Evolutionary conservation across 2,113 vertebrate species (phyloP).

Genomic region (Montifringilla adamsi): DNA sequence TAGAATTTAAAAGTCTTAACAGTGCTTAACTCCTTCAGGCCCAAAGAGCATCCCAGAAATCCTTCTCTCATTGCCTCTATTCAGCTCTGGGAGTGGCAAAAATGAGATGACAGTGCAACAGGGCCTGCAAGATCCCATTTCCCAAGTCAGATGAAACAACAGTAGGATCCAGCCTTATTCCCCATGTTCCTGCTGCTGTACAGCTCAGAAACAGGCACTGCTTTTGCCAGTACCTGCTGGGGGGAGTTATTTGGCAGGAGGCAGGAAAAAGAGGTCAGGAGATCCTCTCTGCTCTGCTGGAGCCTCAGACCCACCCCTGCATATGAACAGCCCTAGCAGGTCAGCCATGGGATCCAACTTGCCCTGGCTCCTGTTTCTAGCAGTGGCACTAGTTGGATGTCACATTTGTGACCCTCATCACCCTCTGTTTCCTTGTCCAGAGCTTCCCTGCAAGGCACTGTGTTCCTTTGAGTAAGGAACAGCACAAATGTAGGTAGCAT

Average conservation of each 20-base stretch:
- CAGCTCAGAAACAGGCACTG: background rate
- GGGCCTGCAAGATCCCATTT: background rate
- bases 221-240: background rate
- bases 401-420: rapidly evolving
- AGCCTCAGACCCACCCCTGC: background rate
- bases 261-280: background rate
- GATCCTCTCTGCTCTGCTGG: background rate
- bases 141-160: background rate
- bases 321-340: background rate
- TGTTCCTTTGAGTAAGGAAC: background rate
- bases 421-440: background rate
- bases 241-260: background rate
- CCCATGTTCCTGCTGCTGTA: background rate
- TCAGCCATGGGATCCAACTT: background rate
- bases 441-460: rapidly evolving
- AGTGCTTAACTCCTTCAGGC: background rate
- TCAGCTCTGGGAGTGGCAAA: background rate
- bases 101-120: background rate
- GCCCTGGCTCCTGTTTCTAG: background rate
- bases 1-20: background rate
- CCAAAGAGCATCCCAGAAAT: background rate
- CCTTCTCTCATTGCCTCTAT: background rate
- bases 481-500: background rate
- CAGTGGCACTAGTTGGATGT: background rate
- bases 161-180: background rate